Evolutionary conservation across 2,888 invertebrate genomes (phyloP).

Genomic region (Epistrophe eligans): DNA sequence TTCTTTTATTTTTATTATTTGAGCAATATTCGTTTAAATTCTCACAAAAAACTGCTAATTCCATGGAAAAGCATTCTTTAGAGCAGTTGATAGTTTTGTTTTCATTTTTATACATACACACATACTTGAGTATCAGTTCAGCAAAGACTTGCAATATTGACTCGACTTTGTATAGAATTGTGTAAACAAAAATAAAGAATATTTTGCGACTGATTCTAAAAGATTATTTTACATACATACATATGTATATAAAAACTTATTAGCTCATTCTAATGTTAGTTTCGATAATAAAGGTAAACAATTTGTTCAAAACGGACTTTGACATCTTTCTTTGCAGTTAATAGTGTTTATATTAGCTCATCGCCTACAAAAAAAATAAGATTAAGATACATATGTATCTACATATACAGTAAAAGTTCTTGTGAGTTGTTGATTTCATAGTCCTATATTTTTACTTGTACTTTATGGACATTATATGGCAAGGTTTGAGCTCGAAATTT

Average conservation of each 20-base stretch:
- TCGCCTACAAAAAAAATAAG: background rate
- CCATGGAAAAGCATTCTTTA: background rate
- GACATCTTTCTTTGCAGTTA: slow-evolving; percentile 15
- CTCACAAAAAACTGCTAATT: background rate
- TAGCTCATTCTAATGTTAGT: slow-evolving; percentile 1
- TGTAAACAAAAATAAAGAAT: slow-evolving; percentile 5
- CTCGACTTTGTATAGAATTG: background rate
- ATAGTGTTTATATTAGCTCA: background rate
- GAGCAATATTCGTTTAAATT: background rate
- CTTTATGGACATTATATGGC: too few relatives aligned
- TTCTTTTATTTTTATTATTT: background rate
- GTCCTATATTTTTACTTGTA: too few relatives aligned
- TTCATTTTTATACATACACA: background rate
- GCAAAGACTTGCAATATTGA: slow-evolving; percentile 15
- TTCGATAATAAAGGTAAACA: slow-evolving; percentile 7
- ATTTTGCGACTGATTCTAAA: background rate
- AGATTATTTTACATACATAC: background rate
- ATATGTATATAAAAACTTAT: background rate
- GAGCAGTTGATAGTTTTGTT: background rate
- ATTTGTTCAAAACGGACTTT: slow-evolving; percentile 14
- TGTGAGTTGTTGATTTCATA: background rate
- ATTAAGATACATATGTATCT: background rate
- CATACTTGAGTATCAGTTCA: background rate
- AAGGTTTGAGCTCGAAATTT: too few relatives aligned
- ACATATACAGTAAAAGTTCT: background rate